Conservation (phyloP, 1,140 invertebrate genomes). For the Chelonus insularis region DNA sequence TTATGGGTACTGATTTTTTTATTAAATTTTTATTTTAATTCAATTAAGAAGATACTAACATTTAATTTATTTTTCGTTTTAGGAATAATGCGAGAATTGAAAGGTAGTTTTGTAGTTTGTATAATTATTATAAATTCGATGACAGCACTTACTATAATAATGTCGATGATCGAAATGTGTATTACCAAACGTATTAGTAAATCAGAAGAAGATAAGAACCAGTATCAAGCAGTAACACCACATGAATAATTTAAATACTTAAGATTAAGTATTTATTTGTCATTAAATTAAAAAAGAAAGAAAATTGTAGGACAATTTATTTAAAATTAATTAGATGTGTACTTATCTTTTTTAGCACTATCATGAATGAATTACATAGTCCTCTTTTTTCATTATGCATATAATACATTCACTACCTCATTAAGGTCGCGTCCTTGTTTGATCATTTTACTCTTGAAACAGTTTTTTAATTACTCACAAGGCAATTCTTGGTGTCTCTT, state of each 20-base stretch:
- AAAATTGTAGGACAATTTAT: too few relatives aligned
- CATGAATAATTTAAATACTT: conserved; percentile 10
- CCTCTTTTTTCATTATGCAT: conserved; percentile 8
- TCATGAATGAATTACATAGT: not conserved
- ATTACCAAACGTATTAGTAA: conserved; percentile 28
- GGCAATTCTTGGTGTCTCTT: not conserved
- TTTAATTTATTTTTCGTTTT: conserved; percentile 25
- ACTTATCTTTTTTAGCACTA: not conserved
- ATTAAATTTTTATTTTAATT: conserved; percentile 2
- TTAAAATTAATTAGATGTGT: too few relatives aligned
- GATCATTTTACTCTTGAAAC: conserved; percentile 40
- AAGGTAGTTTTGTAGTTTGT: conserved; percentile 49
- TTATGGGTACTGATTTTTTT: conserved; percentile 62
- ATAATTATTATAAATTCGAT: conserved; percentile 54
- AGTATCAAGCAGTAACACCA: conserved; percentile 15
- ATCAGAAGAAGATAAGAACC: conserved; percentile 1
- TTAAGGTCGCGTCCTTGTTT: conserved; percentile 57
- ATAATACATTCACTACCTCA: conserved; percentile 34
- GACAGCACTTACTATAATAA: conserved; percentile 47
- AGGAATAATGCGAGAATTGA: conserved; percentile 55
- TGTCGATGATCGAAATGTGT: conserved; percentile 50
- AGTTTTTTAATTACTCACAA: conserved; percentile 33
- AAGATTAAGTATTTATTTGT: not conserved
- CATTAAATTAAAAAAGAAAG: too few relatives aligned
- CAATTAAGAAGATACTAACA: conserved; percentile 25